These are phyloP conservation scores for Sphenodon punctatus DNA, from an alignment of 2,797 vertebrate genomes.

Conservation along the genomic window DNA sequence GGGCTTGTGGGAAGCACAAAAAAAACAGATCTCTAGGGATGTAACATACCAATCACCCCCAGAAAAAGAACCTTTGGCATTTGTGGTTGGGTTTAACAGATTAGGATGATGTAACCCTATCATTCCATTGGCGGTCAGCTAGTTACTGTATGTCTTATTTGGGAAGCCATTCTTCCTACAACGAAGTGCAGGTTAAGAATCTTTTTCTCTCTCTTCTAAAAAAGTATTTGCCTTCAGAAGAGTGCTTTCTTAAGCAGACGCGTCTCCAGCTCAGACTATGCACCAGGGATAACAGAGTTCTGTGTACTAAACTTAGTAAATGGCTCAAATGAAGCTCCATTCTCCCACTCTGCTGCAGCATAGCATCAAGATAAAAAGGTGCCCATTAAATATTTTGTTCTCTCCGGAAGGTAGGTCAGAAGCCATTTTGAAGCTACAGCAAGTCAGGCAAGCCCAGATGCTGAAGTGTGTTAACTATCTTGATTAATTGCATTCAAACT, in stretches of 20 bases:
- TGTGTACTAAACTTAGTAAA: neutral
- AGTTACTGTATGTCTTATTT: too few relatives aligned
- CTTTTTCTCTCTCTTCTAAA: too few relatives aligned
- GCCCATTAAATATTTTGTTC: neutral
- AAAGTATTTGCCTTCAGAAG: too few relatives aligned
- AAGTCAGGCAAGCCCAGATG: neutral
- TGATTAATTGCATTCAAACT: neutral
- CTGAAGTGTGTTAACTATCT: neutral
- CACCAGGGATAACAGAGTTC: neutral
- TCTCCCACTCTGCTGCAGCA: fast-evolving
- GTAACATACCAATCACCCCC: neutral
- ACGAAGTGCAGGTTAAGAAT: too few relatives aligned
- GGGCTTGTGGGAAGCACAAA: neutral
- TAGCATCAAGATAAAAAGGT: fast-evolving
- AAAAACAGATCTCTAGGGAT: neutral
- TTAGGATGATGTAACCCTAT: too few relatives aligned
- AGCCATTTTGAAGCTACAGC: neutral
- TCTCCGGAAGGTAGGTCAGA: neutral
- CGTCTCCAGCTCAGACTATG: neutral
- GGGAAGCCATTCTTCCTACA: too few relatives aligned
- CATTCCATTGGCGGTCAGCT: too few relatives aligned
- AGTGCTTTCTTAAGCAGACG: too few relatives aligned
- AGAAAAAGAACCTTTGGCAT: neutral
- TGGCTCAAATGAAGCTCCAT: neutral
- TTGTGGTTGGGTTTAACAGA: too few relatives aligned